Evolutionary conservation across 2,888 invertebrate species (phyloP), one percentile per base, ranked within the genome.

Genomic region (Leucoptera coffeella): DNA sequence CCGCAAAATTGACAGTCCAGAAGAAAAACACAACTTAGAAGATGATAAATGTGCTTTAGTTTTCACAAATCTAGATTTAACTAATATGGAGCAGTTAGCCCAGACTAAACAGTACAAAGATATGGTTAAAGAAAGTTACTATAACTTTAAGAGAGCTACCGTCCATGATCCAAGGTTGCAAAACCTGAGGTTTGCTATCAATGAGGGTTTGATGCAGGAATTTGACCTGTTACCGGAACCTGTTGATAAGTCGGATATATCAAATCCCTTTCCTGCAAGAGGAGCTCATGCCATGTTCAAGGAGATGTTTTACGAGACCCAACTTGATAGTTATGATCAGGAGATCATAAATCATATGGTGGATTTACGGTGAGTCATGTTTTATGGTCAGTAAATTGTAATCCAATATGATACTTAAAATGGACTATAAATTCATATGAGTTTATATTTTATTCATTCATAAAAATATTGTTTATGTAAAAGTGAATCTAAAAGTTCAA

Each of bases 61-160:
- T 27, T 71, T 53, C 33, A 58, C 52, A 2, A 59, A 59, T 40
- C 51, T 64, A 29, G 39, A 50, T 39, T 41, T 65, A 24, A 32
- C 58, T 20, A 47, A 45, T 26, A 22, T 59, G 21, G 54, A 64
- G 33, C 44, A 62, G 21, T 52, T 40, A 34, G 45, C 61, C 15
- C 43, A 56, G 28, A 51, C 47, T 29, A 59, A 59, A 41, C 43
- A 56, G 28, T 52, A 48, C 29, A n/a, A n/a, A n/a, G n/a, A n/a
- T n/a, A n/a, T n/a, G n/a, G n/a, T n/a, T n/a, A 69, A 64, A 32
- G 59, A 69, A 25, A 72, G 72, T 34, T 72, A 71, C 38, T 64
- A 64, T 36, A 67, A 64, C 40, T 72, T 72, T 46, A 48, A 58
- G 32, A 67, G 56, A 34, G 57, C 62, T 11, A 71, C 71, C 7